Conservation (phyloP, 2,113 vertebrate species). For the Myrmophylax atrothorax region DNA sequence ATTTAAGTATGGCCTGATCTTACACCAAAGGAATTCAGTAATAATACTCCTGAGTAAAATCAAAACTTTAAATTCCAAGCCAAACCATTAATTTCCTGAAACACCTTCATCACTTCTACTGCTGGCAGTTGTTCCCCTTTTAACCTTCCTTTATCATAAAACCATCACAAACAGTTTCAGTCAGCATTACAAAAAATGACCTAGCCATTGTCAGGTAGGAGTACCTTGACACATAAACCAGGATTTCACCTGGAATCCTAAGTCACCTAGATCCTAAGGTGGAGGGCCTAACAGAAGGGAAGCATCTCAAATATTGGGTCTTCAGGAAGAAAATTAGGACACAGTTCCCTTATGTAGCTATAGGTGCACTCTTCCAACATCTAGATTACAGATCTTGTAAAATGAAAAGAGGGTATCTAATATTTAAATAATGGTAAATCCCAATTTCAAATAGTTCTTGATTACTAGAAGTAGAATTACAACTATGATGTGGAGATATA, state of each 20-base stretch:
- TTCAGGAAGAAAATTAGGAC: background rate
- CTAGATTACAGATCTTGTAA: background rate
- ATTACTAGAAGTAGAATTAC: background rate
- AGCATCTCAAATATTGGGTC: background rate
- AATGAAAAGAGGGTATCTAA: background rate
- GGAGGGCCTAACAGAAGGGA: background rate
- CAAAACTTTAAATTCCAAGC: slow-evolving; percentile 25
- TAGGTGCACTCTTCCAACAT: background rate
- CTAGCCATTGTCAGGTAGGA: background rate
- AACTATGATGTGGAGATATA: background rate
- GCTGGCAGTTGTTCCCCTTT: background rate
- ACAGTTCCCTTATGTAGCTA: background rate
- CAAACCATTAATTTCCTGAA: slow-evolving; percentile 18
- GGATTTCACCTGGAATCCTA: background rate
- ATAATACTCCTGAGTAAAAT: slow-evolving; percentile 38
- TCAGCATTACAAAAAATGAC: background rate
- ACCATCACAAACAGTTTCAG: background rate
- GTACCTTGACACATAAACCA: background rate
- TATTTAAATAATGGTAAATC: background rate
- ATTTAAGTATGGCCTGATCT: slow-evolving; percentile 3
- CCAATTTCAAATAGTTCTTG: background rate
- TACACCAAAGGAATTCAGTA: slow-evolving; percentile 19
- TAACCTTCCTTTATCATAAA: slow-evolving; percentile 2
- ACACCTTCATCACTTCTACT: slow-evolving; percentile 10
- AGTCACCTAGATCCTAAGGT: background rate